A percentile compares a stretch with the other conserved stretches of the same genome.
Conservation (phyloP, 2,797 vertebrate species). For the Microtus obscurus region DNA sequence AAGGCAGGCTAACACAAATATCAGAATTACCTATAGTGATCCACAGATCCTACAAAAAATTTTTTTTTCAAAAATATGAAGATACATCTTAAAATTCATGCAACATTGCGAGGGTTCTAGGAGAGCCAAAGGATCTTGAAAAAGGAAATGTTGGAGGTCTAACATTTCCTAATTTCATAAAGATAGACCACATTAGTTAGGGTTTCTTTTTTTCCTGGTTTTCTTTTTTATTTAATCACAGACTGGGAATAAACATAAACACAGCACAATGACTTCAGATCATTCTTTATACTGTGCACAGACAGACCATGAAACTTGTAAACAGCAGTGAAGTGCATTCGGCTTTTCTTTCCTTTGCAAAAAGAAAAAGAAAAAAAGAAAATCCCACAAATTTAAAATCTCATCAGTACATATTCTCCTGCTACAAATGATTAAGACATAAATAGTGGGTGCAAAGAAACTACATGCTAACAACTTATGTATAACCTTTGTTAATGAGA, state of each 20-base stretch:
- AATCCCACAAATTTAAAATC: constrained; percentile 84
- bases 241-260: constrained; percentile 91
- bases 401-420: constrained; percentile 85
- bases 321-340: constrained; percentile 87
- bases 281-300: constrained; percentile 89
- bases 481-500: constrained; percentile 88
- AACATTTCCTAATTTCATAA: neutral
- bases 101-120: neutral
- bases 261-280: constrained; percentile 90
- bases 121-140: neutral
- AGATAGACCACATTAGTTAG: neutral
- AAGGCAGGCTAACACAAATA: neutral
- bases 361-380: constrained; percentile 76
- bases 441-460: constrained; percentile 90
- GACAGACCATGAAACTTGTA: constrained; percentile 88
- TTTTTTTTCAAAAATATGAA: constrained; percentile 17
- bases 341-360: constrained; percentile 84
- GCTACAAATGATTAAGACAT: constrained; percentile 90
- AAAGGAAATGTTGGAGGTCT: neutral
- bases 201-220: neutral
- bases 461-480: constrained; percentile 87
- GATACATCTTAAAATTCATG: neutral
- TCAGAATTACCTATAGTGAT: neutral
- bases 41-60: neutral
- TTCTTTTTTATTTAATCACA: constrained; percentile 92